Evolutionary conservation across 37 sponge, comb jelly and placozoan genomes (phyloP).

Genomic region (Crambe crambe): DNA sequence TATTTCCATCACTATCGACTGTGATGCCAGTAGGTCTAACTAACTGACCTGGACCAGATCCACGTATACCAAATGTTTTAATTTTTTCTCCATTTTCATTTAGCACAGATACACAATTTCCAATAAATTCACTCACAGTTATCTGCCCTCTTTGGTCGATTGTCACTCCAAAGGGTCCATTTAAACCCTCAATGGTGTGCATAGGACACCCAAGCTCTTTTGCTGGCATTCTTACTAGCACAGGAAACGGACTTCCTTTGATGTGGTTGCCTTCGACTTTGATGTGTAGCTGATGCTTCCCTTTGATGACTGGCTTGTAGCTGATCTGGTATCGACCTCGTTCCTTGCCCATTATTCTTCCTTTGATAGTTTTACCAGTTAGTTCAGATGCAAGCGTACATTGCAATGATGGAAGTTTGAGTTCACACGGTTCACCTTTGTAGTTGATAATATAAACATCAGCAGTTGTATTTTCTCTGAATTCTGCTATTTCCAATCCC

Average conservation of each 20-base stretch:
- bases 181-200: not conserved
- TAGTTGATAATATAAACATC: not conserved
- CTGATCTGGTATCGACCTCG: conserved; percentile 8
- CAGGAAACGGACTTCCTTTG: conserved; percentile 48
- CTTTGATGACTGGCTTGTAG: conserved; percentile 10
- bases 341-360: not conserved
- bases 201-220: not conserved
- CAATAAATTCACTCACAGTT: conserved; percentile 18
- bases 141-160: conserved; percentile 20
- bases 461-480: not conserved
- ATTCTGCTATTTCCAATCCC: not conserved
- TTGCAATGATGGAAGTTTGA: not conserved
- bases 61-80: conserved; percentile 21
- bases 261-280: conserved; percentile 13
- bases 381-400: conserved; percentile 27
- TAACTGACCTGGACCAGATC: conserved; percentile 23
- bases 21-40: conserved; percentile 32
- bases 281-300: conserved; percentile 24
- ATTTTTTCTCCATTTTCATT: conserved; percentile 9
- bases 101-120: conserved; percentile 24
- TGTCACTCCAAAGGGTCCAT: conserved; percentile 27
- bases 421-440: not conserved
- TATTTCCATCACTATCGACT: conserved; percentile 29
- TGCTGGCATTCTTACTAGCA: not conserved
- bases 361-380: not conserved